Evolutionary conservation across 2,797 vertebrate species (phyloP).

Genomic region (Psittacula derbiana): DNA sequence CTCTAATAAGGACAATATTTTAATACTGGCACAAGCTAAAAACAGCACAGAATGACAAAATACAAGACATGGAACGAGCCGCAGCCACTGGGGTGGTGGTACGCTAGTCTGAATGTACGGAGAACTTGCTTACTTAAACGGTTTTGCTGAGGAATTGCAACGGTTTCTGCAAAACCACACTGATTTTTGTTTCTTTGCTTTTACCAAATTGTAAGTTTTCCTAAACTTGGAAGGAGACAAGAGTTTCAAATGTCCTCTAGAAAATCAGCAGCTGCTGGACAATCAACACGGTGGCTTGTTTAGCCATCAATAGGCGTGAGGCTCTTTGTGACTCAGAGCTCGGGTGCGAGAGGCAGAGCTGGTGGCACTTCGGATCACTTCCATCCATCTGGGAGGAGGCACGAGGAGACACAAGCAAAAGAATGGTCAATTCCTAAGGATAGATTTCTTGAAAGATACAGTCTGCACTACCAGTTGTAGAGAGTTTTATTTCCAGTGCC

Average conservation of each 20-base stretch:
- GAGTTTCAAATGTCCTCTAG: slow-evolving; percentile 63
- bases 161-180: slow-evolving; percentile 50
- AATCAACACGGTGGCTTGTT: neutral
- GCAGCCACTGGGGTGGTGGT: slow-evolving; percentile 50
- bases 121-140: neutral
- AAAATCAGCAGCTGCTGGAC: slow-evolving; percentile 66
- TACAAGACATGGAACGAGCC: slow-evolving; percentile 50
- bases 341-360: slow-evolving; percentile 82
- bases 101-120: neutral
- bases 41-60: slow-evolving; percentile 68
- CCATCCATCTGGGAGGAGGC: slow-evolving; percentile 89
- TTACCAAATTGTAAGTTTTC: slow-evolving; percentile 50
- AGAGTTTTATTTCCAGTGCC: neutral
- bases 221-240: slow-evolving; percentile 61
- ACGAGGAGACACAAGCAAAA: neutral
- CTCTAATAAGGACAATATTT: slow-evolving; percentile 67
- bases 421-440: neutral
- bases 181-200: neutral
- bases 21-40: slow-evolving; percentile 80
- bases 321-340: slow-evolving; percentile 86
- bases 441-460: accelerated
- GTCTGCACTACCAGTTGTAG: neutral
- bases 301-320: slow-evolving; percentile 82
- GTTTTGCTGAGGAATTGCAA: slow-evolving; percentile 36
- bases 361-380: slow-evolving; percentile 96